These are phyloP conservation scores for Nesospiza acunhae DNA, from an alignment of 2,113 vertebrate species.

Conservation along the genomic window DNA sequence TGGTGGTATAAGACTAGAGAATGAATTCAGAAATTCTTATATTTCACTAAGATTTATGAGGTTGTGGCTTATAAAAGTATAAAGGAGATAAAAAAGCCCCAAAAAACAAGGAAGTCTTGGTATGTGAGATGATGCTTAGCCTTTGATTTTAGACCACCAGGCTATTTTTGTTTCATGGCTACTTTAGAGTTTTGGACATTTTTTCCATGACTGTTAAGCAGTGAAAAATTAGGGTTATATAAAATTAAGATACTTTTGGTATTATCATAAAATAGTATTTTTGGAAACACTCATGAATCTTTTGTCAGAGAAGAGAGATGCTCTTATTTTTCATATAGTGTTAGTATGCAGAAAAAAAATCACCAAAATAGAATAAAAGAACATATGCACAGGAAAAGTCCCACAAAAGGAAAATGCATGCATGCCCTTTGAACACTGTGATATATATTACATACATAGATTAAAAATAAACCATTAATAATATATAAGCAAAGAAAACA, in stretches of 20 bases:
- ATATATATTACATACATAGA: background rate
- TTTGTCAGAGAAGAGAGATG: background rate
- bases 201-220: background rate
- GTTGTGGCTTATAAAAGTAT: background rate
- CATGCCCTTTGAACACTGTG: background rate
- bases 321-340: background rate
- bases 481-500: background rate
- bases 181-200: background rate
- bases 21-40: background rate
- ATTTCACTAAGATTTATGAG: background rate
- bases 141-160: background rate
- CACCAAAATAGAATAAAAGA: background rate
- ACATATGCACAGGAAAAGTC: background rate
- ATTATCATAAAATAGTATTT: conserved; percentile 5
- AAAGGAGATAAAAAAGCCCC: background rate
- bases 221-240: background rate
- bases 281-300: background rate
- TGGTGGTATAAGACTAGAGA: background rate
- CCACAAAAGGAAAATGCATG: background rate
- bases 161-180: background rate
- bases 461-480: background rate
- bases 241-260: background rate
- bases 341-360: background rate
- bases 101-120: background rate
- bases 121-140: background rate